Evolutionary conservation across 2,797 vertebrate genomes (phyloP).

Genomic region (Artibeus lituratus): DNA sequence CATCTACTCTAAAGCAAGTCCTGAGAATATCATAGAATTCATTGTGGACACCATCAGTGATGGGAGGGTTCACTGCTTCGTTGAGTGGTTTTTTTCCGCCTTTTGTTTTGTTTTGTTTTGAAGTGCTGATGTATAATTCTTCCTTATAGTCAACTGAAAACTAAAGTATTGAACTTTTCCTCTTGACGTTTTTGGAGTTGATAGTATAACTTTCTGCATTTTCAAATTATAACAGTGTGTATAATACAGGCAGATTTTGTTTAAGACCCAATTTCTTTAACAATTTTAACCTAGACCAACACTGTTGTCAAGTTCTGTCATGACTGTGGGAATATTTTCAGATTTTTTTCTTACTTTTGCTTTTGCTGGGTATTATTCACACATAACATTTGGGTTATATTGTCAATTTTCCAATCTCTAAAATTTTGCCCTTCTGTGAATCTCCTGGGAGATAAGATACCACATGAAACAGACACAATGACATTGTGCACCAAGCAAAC

Average conservation of each 20-base stretch:
- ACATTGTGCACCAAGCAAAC: not conserved
- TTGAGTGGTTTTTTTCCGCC: not conserved
- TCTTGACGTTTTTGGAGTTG: not conserved
- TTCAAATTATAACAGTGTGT: not conserved
- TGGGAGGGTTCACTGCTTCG: not conserved
- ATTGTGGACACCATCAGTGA: not conserved
- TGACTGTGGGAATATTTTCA: not conserved
- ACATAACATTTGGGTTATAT: not conserved
- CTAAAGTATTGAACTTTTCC: not conserved
- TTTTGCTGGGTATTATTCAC: not conserved
- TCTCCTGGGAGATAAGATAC: not conserved
- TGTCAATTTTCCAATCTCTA: not conserved
- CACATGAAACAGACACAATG: not conserved
- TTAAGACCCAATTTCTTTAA: not conserved
- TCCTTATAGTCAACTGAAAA: not conserved
- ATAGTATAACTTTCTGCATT: not conserved
- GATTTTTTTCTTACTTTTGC: not conserved
- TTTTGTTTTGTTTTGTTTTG: not conserved
- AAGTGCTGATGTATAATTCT: not conserved
- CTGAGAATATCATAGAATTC: not conserved
- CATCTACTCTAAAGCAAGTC: not conserved
- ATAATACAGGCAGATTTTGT: not conserved
- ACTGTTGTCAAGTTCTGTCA: not conserved
- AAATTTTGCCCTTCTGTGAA: not conserved
- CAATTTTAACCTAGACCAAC: not conserved